Base-by-base conservation (phyloP, 37 sponge, comb jelly and placozoan genomes). In the Hormiphora californensis region DNA sequence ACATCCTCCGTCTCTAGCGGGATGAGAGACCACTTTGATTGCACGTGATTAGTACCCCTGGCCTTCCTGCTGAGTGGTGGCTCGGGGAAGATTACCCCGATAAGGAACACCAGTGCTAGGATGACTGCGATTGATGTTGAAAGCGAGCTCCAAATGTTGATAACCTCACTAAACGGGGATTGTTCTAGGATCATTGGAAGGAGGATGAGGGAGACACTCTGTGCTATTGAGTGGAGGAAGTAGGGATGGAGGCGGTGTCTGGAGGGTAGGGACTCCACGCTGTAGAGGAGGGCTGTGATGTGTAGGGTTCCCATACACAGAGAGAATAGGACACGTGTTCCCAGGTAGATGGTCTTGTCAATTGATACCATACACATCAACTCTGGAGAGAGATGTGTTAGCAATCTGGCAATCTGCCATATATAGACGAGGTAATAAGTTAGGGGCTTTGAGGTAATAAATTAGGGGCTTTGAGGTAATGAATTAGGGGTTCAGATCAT, bases 261-360 rank as follows among this genome's bases (percentile, higher is more conserved):
- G 12, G 81, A n/a, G 35, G 81, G 81, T n/a, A 43, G 43, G 2
- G 81, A 43, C 35, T 73, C 81, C 12, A 73, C 43, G 39, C 46
- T 73, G 81, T 73, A 73, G 81, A 73, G 81, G 46, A 73, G 81
- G 41, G 46, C 43, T n/a, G 81, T 73, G 81, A 73, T 73, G 81
- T 73, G 43, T 4, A 73, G 81, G 23, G 23, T 3, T 1, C 81
- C 81, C 81, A 73, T 73, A 7, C 21, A 19, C 41, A 73, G 43
- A 46, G 81, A 73, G 44, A 46, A 73, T 11, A 73, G 1, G 38
- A 43, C 32, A 0, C 81, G 81, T 8, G 81, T 30, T 2, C 21
- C 23, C n/a, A 73, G 3, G 44, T 43, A 73, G 30, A 40, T 43
- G 81, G 46, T 5, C n/a, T 43, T 73, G 39, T 73, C 81, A 43